Evolutionary conservation across 2,113 vertebrate genomes (phyloP).

Genomic region (Epinephelus cyanopodus): DNA sequence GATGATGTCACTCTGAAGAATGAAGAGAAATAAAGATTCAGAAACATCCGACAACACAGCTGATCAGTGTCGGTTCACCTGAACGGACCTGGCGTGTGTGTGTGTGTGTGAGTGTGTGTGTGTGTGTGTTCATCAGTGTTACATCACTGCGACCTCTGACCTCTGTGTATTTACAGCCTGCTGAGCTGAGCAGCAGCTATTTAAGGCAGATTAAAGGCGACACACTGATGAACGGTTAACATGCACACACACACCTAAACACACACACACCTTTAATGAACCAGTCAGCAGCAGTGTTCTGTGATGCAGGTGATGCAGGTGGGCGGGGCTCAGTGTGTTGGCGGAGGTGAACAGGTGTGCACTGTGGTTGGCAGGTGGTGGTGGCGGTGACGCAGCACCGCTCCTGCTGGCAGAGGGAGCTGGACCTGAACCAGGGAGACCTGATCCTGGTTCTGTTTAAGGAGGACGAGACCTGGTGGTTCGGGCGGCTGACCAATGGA

Average conservation of each 20-base stretch:
- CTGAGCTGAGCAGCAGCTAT: slow-evolving; percentile 41
- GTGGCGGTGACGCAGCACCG: slow-evolving; percentile 69
- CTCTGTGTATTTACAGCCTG: slow-evolving; percentile 47
- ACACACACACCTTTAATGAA: not conserved
- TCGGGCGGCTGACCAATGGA: slow-evolving; percentile 45
- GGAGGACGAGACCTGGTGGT: slow-evolving; percentile 68
- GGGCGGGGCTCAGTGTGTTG: not conserved
- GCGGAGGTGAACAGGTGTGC: not conserved
- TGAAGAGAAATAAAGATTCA: too few relatives aligned
- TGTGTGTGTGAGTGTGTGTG: too few relatives aligned
- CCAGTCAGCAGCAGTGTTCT: not conserved
- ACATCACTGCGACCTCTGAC: slow-evolving; percentile 55
- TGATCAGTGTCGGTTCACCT: too few relatives aligned
- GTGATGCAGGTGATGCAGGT: not conserved
- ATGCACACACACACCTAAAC: not conserved
- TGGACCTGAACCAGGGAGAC: slow-evolving; percentile 80
- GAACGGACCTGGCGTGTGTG: not conserved
- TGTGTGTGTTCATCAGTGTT: slow-evolving; percentile 24
- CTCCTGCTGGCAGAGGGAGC: slow-evolving; percentile 74
- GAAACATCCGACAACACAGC: too few relatives aligned
- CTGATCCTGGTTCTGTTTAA: slow-evolving; percentile 75
- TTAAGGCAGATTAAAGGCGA: slow-evolving; percentile 33
- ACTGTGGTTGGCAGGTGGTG: slow-evolving; percentile 64
- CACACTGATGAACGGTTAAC: not conserved
- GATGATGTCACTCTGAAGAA: too few relatives aligned